Base-by-base conservation (phyloP, 2,113 vertebrate species). In the Protobothrops flavoviridis region DNA sequence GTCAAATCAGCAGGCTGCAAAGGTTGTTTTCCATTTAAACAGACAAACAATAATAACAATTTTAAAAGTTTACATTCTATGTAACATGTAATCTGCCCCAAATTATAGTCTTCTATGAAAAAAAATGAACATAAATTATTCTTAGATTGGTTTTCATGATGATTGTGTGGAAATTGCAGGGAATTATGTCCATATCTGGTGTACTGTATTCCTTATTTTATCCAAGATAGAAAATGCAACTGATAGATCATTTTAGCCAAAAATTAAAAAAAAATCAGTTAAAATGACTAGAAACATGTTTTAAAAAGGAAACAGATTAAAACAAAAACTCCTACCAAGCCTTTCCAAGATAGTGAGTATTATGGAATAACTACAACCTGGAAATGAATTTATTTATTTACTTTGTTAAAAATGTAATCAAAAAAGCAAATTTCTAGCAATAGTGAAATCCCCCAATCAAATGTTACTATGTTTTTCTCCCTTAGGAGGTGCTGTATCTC, bases 401-500 rank as follows among this genome's bases (percentile, higher is more conserved):
- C 39, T 81, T 81, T 39, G 33, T 39, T 39, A 23, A 56, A 55
- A 39, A 24, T 69, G 15, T 52, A 50, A 89, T 17, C 12, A 48
- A 12, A 90, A 90, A 39, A 81, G 12, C 4, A 89, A 61, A 24
- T 45, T 90, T 90, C 12, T 43, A 90, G 43, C 39, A 10, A 23
- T 17, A 91, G 29, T 6, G 4, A 57, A 85, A 45, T 81, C 29
- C 9, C 24, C 4, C 43, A 90, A 9, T 20, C 45, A 89, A 55
- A 92, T 89, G 5, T 64, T 39, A 50, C 3, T 95, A 0, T 96
- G 1, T 33, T 48, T 97, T 93, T 97, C 90, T 94, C 95, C 57
- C 53, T 52, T 86, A 98, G 97, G 96, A 95, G 52, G 96, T 92
- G 90, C 92, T 96, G 64, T 93, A 93, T 96, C 90, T 97, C 95